Evolutionary conservation across 2,888 invertebrate species (phyloP).

Genomic region (Bhutanitis thaidina): DNA sequence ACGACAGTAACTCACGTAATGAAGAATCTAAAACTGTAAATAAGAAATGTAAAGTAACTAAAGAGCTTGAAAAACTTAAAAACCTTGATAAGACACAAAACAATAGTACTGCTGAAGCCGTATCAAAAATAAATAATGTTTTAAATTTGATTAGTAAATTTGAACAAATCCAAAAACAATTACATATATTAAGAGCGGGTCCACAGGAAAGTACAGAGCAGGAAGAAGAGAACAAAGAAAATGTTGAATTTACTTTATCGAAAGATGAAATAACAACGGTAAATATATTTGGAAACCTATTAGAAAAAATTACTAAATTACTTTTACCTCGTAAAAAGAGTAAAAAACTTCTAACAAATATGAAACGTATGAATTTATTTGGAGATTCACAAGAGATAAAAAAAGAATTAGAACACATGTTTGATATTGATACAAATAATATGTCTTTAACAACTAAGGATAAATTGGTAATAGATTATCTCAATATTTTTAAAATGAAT

Average conservation of each 20-base stretch:
- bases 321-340: slow-evolving; percentile 44
- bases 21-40: not conserved
- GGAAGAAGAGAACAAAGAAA: not conserved
- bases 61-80: slow-evolving; percentile 16
- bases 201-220: slow-evolving; percentile 2
- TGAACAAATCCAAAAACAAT: slow-evolving; percentile 44
- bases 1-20: slow-evolving; percentile 17
- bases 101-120: slow-evolving; percentile 34
- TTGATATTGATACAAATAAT: slow-evolving; percentile 39
- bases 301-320: slow-evolving; percentile 58
- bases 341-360: slow-evolving; percentile 38
- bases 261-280: slow-evolving; percentile 38
- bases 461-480: slow-evolving; percentile 57
- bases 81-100: slow-evolving; percentile 17
- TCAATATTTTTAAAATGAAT: slow-evolving; percentile 49
- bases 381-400: slow-evolving; percentile 31
- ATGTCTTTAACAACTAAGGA: slow-evolving; percentile 53
- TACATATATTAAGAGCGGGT: slow-evolving; percentile 35
- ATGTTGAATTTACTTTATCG: slow-evolving; percentile 25
- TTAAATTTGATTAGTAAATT: slow-evolving; percentile 53
- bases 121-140: slow-evolving; percentile 51
- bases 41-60: slow-evolving; percentile 19
- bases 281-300: slow-evolving; percentile 49
- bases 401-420: slow-evolving; percentile 39
- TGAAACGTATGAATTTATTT: slow-evolving; percentile 40